Evolutionary conservation across 1,140 invertebrate species (phyloP).

Genomic region (Drosophila biarmipes): DNA sequence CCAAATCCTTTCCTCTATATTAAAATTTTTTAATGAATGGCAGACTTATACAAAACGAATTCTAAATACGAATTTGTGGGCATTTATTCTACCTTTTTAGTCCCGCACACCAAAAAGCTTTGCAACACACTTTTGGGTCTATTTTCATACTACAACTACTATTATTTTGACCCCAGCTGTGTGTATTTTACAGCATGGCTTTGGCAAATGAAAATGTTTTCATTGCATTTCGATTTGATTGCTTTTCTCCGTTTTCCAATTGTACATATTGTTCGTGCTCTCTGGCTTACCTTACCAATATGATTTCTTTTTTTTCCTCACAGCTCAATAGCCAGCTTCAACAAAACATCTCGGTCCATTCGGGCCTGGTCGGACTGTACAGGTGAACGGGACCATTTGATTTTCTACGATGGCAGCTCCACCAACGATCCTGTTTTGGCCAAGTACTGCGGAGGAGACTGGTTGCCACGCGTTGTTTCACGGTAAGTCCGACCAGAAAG

Average conservation of each 20-base stretch:
- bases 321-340: slow-evolving; percentile 85
- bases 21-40: neutral
- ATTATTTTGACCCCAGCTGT: slow-evolving; percentile 7
- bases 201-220: slow-evolving; percentile 50
- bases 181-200: slow-evolving; percentile 10
- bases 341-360: slow-evolving; percentile 89
- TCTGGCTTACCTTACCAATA: slow-evolving; percentile 1
- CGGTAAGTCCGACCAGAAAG: slow-evolving; percentile 70
- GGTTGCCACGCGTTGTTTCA: slow-evolving; percentile 90
- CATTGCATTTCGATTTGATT: slow-evolving; percentile 52
- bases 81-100: no score
- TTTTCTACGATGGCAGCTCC: slow-evolving; percentile 93
- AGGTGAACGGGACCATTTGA: slow-evolving; percentile 91
- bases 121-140: no score
- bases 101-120: no score
- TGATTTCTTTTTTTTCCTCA: slow-evolving; percentile 11
- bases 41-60: no score
- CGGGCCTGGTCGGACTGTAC: slow-evolving; percentile 93
- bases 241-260: slow-evolving; percentile 12
- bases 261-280: slow-evolving; percentile 7
- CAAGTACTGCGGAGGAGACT: slow-evolving; percentile 94
- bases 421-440: slow-evolving; percentile 92
- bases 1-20: neutral
- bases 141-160: neutral
- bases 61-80: no score